Evolutionary conservation across 1,140 invertebrate species (phyloP), one percentile per base, ranked within the genome.

Genomic region (Kradibia gibbosae): DNA sequence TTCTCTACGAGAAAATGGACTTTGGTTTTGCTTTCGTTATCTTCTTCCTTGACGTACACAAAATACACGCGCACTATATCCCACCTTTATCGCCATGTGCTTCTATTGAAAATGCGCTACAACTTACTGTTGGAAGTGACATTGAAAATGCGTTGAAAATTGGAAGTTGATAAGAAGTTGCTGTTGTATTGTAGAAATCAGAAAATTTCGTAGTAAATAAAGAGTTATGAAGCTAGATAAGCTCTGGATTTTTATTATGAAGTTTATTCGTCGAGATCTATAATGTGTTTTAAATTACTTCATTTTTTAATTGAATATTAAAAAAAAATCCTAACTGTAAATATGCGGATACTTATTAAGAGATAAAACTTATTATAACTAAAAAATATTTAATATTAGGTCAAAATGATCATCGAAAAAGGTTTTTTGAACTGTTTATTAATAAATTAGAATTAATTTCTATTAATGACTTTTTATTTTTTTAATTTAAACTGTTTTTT

Each of bases 151-250:
- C 57, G 70, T 72, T 65, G 48, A 53, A 67, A 62, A 81, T 81
- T 81, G 62, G 34, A 73, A 62, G 70, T 55, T 74, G 78, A 80
- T 72, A 75, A 81, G 62, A 74, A 65, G 65, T 15, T n/a, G 22
- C 28, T 73, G 28, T 70, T 15, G 25, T 25, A 73, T 73, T 53
- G 71, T 53, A 34, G 57, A 45, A 65, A 78, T 70, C 70, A 55
- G 62, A 55, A 48, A n/a, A 50, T 28, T 67, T 65, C 45, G 42
- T 17, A 22, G 60, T 65, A 60, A 62, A 76, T 50, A 36, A 53
- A 75, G 57, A 60, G 73, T 75, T 75, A 60, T 48, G 73, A 34
- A 42, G 36, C 50, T 62, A 53, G 74, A 45, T 57, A 74, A 10
- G 36, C 57, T 39, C 55, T 45, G 4, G 36, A 28, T 48, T 25